A percentile compares a stretch with the other conserved stretches of the same genome.
phyloP scores from a whole-genome alignment of 2,797 vertebrate species.

The Gymnoscopelus braueri region DNA sequence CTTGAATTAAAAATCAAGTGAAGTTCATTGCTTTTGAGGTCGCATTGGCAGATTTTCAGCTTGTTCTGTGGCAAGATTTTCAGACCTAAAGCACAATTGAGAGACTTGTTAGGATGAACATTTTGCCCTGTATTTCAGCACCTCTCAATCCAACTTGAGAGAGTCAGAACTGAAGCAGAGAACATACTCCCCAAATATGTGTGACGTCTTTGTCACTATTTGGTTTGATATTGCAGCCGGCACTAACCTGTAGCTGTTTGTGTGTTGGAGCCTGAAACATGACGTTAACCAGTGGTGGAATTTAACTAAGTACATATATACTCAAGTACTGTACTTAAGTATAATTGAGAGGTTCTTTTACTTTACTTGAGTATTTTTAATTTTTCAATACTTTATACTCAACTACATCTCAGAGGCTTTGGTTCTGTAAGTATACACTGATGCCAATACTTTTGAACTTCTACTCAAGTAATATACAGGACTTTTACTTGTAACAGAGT shows the following conservation, averaged over 20 bases:
- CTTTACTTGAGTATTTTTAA: too few species aligned
- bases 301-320: too few species aligned
- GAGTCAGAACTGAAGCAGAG: slow-evolving; percentile 13
- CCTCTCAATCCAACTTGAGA: slow-evolving; percentile 20
- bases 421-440: too few species aligned
- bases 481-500: too few species aligned
- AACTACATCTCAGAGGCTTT: too few species aligned
- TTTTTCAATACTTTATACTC: too few species aligned
- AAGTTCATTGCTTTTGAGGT: not conserved
- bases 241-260: slow-evolving; percentile 55
- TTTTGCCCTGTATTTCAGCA: slow-evolving; percentile 30
- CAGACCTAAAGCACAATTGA: not conserved
- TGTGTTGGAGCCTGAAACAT: not conserved
- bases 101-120: slow-evolving; percentile 39
- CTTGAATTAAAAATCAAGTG: too few species aligned
- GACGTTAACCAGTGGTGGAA: too few species aligned
- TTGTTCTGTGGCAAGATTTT: slow-evolving; percentile 2
- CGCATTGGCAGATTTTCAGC: not conserved
- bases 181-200: not conserved
- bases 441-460: too few species aligned
- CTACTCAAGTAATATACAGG: too few species aligned
- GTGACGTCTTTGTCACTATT: slow-evolving; percentile 15
- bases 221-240: slow-evolving; percentile 32
- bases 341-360: too few species aligned
- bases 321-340: too few species aligned